Evolutionary conservation across 2,797 vertebrate genomes (phyloP).

Genomic region (Channallabes apus): DNA sequence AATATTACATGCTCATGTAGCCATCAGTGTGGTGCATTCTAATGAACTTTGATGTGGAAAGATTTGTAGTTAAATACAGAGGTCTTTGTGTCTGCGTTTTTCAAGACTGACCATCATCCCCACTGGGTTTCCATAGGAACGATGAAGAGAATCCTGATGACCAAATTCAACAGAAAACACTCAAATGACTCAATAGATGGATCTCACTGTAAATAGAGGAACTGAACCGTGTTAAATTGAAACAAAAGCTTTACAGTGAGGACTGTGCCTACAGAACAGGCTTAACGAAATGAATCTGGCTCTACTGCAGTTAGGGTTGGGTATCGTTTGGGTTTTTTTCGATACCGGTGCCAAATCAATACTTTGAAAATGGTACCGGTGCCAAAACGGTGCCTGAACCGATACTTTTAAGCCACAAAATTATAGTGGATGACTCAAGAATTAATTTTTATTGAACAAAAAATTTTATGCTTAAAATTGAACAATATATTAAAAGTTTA

Average conservation of each 20-base stretch:
- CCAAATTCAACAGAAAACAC: slow-evolving; percentile 49
- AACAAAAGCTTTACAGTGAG: slow-evolving; percentile 9
- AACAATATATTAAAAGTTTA: too few relatives aligned
- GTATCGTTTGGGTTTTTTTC: too few relatives aligned
- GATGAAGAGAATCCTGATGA: slow-evolving; percentile 52
- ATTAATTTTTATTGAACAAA: too few relatives aligned
- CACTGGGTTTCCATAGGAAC: slow-evolving; percentile 62
- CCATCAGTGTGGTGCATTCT: slow-evolving; percentile 48
- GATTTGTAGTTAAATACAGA: slow-evolving; percentile 57
- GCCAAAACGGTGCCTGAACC: too few relatives aligned
- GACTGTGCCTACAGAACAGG: not conserved
- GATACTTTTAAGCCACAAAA: too few relatives aligned
- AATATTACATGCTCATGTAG: slow-evolving; percentile 11
- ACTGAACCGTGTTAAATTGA: not conserved
- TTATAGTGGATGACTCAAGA: too few relatives aligned
- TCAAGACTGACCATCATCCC: slow-evolving; percentile 44
- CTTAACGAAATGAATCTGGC: not conserved
- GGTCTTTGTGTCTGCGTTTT: slow-evolving; percentile 41
- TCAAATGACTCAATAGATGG: slow-evolving; percentile 25
- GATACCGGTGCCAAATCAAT: too few relatives aligned
- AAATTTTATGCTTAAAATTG: too few relatives aligned
- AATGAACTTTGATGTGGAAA: slow-evolving; percentile 52
- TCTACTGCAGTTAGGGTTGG: not conserved
- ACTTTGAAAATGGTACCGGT: too few relatives aligned
- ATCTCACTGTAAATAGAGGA: not conserved